A percentile compares a stretch with the other conserved stretches of the same genome.
These are phyloP conservation scores for Gallinago stenura DNA, from an alignment of 2,797 vertebrate genomes.

Conservation along the genomic window DNA sequence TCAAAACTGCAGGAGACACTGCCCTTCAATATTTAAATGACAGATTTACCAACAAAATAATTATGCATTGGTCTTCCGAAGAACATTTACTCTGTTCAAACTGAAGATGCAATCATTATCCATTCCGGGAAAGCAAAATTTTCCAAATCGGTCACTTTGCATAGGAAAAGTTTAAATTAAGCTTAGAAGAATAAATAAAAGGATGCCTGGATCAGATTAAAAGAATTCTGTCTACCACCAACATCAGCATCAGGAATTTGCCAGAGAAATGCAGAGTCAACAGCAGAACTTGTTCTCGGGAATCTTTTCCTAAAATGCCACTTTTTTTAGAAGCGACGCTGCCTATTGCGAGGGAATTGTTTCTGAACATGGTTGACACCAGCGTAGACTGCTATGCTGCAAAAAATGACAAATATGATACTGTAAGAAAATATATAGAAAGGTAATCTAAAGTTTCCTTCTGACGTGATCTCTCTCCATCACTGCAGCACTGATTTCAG, in stretches of 20 bases:
- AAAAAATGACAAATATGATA: neutral
- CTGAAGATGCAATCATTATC: neutral
- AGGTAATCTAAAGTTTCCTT: neutral
- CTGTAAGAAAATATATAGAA: neutral
- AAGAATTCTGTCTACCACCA: slow-evolving; percentile 27
- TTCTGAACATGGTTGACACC: neutral
- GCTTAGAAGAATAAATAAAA: neutral
- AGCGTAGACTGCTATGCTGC: fast-evolving
- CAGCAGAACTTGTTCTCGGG: slow-evolving; percentile 1
- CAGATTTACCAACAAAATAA: neutral
- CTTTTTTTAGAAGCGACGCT: neutral
- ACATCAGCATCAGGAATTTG: slow-evolving; percentile 14
- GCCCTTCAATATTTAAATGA: neutral
- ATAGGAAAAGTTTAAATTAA: slow-evolving; percentile 8
- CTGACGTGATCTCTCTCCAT: neutral
- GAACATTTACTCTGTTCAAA: neutral
- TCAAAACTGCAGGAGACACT: neutral
- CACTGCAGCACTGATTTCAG: neutral
- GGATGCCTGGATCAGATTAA: neutral
- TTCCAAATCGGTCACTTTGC: neutral
- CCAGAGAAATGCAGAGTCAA: slow-evolving; percentile 53
- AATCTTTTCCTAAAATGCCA: neutral
- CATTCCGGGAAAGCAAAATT: neutral
- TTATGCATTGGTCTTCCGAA: neutral
- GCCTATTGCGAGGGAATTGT: neutral